phyloP scores from a whole-genome alignment of 2,797 vertebrate genomes.

The Erethizon dorsatum region DNA sequence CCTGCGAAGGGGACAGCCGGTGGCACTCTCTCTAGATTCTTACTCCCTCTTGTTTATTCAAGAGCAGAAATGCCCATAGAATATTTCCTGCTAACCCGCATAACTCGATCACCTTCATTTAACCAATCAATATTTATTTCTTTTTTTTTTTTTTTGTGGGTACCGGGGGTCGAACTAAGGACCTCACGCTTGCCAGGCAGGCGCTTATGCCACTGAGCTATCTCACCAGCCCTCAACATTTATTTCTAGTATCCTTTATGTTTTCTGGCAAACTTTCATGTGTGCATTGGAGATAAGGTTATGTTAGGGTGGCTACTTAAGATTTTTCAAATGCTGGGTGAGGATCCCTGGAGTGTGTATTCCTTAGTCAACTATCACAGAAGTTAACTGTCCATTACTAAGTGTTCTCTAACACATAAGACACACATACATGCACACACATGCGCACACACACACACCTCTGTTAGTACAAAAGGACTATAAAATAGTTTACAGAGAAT shows the following conservation, averaged over 20 bases:
- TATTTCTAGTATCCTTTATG: background rate
- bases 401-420: background rate
- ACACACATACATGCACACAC: background rate
- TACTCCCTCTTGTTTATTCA: background rate
- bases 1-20: background rate
- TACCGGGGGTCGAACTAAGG: too few species aligned
- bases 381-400: conserved; percentile 18
- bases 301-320: background rate
- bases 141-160: too few species aligned
- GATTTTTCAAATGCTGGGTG: background rate
- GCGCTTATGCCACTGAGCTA: too few species aligned
- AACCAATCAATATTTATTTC: background rate
- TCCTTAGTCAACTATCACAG: background rate
- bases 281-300: background rate
- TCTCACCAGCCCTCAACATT: background rate
- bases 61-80: background rate
- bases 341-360: background rate
- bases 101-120: background rate
- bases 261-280: background rate
- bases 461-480: background rate
- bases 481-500: conserved; percentile 27
- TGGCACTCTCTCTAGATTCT: background rate
- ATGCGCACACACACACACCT: background rate
- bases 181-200: too few species aligned
- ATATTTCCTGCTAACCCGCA: background rate